Evolutionary conservation across 2,113 vertebrate genomes (phyloP), one percentile per base, ranked within the genome.

Genomic region (Takifugu flavidus): DNA sequence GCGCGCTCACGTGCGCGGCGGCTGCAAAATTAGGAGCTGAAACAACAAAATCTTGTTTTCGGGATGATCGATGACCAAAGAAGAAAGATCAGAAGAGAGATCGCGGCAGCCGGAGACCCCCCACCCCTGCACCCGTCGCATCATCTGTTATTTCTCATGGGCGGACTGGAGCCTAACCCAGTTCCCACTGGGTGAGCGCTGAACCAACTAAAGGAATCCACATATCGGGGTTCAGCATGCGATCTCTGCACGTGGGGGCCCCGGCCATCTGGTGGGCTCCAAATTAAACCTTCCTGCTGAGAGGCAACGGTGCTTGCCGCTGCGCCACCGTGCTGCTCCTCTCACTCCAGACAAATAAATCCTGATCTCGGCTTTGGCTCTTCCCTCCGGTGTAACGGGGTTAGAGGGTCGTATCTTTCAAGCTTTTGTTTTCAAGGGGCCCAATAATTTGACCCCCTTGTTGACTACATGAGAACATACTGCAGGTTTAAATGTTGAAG

Each of bases 341-440:
- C 49, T 59, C 31, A 4, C 2, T 39, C 6, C 25, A 59, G 45
- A 46, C 45, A 59, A 29, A 68, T 39, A 54, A 63, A 62, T 59
- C 25, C 42, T 20, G 39, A 28, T 20, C 27, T 11, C 47, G 46
- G 29, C 20, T 3, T 52, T 65, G 15, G 4, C 39, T 56, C 42
- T 46, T 56, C 34, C 42, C n/a, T 43, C 13, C 14, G 20, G 54
- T 6, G 70, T 66, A 74, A 82, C 82, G 69, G 57, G 76, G 60
- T 74, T 50, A 54, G 29, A 47, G 26, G 15, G 57, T 44, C 47
- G 20, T 25, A 15, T 26, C 54, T 57, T 51, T 59, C 43, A 65
- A 59, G 62, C 62, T 53, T 61, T 79, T 70, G 56, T 13, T 72
- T 43, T 81, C 51, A 74, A 82, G 74, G 74, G 34, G 7, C 67